A percentile compares a stretch with the other conserved stretches of the same genome.
Evolutionary conservation across 2,888 invertebrate genomes (phyloP).

Genomic region (Xestobium rufovillosum): DNA sequence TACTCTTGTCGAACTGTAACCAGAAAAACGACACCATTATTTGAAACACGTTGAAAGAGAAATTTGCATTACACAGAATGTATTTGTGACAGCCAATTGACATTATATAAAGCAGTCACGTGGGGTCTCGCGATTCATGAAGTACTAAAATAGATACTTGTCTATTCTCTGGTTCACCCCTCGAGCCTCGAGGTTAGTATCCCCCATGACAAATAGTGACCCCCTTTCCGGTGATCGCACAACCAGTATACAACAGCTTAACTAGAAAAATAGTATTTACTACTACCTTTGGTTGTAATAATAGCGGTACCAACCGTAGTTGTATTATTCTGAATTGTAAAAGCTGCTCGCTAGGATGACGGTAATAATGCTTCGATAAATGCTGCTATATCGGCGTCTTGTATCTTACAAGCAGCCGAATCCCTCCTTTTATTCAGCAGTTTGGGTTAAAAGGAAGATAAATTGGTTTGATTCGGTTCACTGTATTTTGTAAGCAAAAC

Average conservation of each 20-base stretch:
- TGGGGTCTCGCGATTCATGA: slow-evolving; percentile 42
- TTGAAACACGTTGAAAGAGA: slow-evolving; percentile 33
- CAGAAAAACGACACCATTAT: slow-evolving; percentile 23
- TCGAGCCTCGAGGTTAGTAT: slow-evolving; percentile 32
- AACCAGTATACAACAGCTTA: slow-evolving; percentile 13
- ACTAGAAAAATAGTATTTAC: slow-evolving; percentile 20
- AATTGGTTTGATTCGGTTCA: not conserved
- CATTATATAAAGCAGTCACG: slow-evolving; percentile 43
- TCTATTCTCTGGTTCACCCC: slow-evolving; percentile 34
- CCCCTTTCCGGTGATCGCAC: slow-evolving; percentile 1
- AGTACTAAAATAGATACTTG: slow-evolving; percentile 44
- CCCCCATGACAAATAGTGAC: slow-evolving; percentile 18
- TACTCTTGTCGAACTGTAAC: slow-evolving; percentile 21
- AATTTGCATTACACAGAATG: slow-evolving; percentile 43
- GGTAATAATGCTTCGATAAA: no score
- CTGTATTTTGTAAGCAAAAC: not conserved
- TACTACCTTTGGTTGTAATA: slow-evolving; percentile 12
- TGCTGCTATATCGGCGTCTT: no score
- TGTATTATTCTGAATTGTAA: slow-evolving; percentile 16
- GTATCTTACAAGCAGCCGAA: no score
- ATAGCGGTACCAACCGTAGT: slow-evolving; percentile 17
- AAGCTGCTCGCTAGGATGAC: no score
- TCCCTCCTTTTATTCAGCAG: no score
- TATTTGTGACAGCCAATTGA: slow-evolving; percentile 47
- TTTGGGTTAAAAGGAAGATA: slow-evolving; percentile 1